Percentiles rank a stretch among this genome's conserved stretches.
These are phyloP conservation scores for Varecia variegata DNA, from an alignment of 2,797 vertebrate species.

Conservation along the genomic window DNA sequence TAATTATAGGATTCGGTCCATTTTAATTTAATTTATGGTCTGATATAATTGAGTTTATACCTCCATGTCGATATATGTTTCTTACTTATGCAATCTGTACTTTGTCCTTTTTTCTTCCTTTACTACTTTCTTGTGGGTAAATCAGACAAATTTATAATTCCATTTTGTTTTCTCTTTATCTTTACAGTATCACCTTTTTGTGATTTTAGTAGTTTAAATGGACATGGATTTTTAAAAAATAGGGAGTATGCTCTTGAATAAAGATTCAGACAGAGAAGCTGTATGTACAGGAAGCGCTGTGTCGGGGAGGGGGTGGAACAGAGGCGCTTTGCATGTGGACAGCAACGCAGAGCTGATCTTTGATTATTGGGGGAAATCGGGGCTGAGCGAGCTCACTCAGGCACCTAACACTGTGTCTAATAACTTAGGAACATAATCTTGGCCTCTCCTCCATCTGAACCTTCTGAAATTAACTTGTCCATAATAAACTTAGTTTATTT, in stretches of 20 bases:
- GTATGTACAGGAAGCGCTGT: not conserved
- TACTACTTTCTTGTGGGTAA: not conserved
- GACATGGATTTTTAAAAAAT: not conserved
- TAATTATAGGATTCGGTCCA: not conserved
- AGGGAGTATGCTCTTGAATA: not conserved
- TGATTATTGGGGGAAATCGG: not conserved
- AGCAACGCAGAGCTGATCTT: not conserved
- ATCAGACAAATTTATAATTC: not conserved
- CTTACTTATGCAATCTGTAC: not conserved
- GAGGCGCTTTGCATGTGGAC: not conserved
- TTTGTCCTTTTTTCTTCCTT: not conserved
- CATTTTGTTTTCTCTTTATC: not conserved
- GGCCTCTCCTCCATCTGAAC: not conserved
- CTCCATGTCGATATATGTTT: not conserved
- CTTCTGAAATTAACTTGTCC: not conserved
- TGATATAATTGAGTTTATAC: not conserved
- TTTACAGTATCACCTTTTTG: not conserved
- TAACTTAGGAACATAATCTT: not conserved
- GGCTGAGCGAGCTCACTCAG: not conserved
- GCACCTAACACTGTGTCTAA: not conserved
- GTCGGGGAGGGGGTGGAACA: not conserved
- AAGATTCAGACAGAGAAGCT: not conserved
- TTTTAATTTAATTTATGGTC: not conserved
- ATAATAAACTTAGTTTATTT: not conserved
- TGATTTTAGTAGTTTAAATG: not conserved